A percentile compares a stretch with the other conserved stretches of the same genome.
These are phyloP conservation scores for Tetragnatha montana DNA, from an alignment of 2,888 invertebrate species.

Conservation along the genomic window DNA sequence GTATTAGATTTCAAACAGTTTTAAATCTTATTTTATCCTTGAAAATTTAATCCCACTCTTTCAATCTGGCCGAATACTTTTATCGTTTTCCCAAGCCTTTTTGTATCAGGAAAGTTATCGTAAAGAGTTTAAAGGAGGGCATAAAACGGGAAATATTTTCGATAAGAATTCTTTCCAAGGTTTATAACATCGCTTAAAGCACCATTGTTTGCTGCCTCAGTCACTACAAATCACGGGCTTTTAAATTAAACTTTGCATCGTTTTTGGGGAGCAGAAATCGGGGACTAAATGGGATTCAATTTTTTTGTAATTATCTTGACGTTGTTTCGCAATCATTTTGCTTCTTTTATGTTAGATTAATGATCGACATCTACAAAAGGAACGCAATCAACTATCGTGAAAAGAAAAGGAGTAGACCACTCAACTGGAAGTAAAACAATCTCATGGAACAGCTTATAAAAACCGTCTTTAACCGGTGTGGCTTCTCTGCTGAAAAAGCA, in stretches of 20 bases:
- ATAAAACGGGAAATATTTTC: constrained; percentile 49
- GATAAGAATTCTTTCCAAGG: constrained; percentile 29
- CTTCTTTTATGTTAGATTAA: background rate
- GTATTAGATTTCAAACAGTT: background rate
- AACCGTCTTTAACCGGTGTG: too few relatives aligned
- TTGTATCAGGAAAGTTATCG: constrained; percentile 19
- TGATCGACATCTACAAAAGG: background rate
- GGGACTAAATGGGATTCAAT: background rate
- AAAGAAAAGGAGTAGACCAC: too few relatives aligned
- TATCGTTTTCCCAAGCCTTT: constrained; percentile 19
- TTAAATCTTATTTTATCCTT: constrained; percentile 2
- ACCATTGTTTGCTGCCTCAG: constrained; percentile 24
- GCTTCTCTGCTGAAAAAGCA: too few relatives aligned
- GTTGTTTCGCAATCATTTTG: background rate
- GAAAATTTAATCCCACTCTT: constrained; percentile 1
- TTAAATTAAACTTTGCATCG: constrained; percentile 44
- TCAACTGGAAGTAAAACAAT: too few relatives aligned
- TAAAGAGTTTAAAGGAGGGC: constrained; percentile 32
- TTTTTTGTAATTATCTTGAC: background rate
- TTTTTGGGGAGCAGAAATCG: background rate
- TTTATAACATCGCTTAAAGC: constrained; percentile 25
- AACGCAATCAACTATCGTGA: too few relatives aligned
- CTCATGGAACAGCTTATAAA: too few relatives aligned
- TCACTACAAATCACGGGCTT: constrained; percentile 44
- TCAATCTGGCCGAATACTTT: constrained; percentile 12